Percentiles rank a stretch among this genome's conserved stretches.
phyloP scores from a whole-genome alignment of 1,140 invertebrate genomes.

The Hypothenemus hampei region DNA sequence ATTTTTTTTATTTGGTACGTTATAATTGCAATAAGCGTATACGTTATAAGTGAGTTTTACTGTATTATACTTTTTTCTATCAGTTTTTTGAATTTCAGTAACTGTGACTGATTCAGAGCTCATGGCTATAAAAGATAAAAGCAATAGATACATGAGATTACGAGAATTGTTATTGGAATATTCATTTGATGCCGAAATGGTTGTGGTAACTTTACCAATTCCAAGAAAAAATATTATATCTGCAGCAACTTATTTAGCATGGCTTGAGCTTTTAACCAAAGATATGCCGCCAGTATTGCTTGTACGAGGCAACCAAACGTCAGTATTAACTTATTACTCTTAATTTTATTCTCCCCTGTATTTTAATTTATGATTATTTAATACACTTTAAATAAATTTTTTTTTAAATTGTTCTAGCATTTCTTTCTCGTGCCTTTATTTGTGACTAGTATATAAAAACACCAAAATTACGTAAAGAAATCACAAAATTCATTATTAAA shows the following conservation, averaged over 20 bases:
- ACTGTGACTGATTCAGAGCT: slow-evolving; percentile 78
- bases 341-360: no score
- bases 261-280: slow-evolving; percentile 85
- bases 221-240: slow-evolving; percentile 84
- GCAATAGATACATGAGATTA: slow-evolving; percentile 82
- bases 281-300: slow-evolving; percentile 88
- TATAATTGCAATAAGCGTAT: no score
- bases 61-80: not conserved
- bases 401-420: no score
- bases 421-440: no score
- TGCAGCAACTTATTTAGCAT: slow-evolving; percentile 87
- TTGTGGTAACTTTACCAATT: slow-evolving; percentile 94
- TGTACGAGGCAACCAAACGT: slow-evolving; percentile 91
- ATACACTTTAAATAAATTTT: no score
- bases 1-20: no score
- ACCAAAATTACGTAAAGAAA: no score
- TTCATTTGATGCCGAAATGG: slow-evolving; percentile 77
- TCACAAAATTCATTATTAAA: no score
- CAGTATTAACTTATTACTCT: slow-evolving; percentile 95
- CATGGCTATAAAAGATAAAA: slow-evolving; percentile 81
- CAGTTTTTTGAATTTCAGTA: no score
- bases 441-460: no score
- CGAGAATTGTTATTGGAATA: slow-evolving; percentile 82
- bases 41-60: no score
- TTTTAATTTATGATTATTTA: no score